Base-by-base conservation (phyloP, 2,888 invertebrate species). In the Standfussiana lucernea region DNA sequence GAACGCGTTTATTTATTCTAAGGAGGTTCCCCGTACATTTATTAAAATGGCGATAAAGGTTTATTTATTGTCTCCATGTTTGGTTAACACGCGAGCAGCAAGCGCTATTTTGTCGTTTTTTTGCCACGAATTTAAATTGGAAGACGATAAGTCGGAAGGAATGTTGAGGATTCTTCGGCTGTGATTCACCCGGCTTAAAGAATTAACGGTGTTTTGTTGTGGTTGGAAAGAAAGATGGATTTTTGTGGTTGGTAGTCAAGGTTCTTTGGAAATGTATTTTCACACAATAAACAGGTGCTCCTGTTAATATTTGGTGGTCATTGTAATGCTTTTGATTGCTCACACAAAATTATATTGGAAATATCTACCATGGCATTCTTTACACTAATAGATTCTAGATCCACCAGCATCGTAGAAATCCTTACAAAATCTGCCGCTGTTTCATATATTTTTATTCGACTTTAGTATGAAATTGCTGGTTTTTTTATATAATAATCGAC, bases 41-140 rank as follows among this genome's bases (percentile, higher is more conserved):
- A 95, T 95, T 96, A 95, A 95, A 95, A 95, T 95, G 92, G 96
- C 93, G 96, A 96, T 96, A 96, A 95, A 94, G 93, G 92, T 87
- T 93, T 95, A 96, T 96, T 96, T 96, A 96, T 96, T 94, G 95
- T 95, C 93, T 93, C 90, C 87, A 89, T 92, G 93, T 93, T 93
- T 88, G 91, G 91, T 90, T 91, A 92, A 91, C 96, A 96, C 96
- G 96, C 96, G 90, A 95, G 90, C 92, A 90, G 73, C 83, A 86
- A 87, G 84, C 88, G 86, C 83, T 78, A 73, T 85, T 85, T 83
- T 79, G 86, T 85, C 78, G 77, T 83, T 87, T 86, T 84, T 85
- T 85, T 85, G 86, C 88, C 77, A 82, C 88, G 80, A 88, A 80
- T 90, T 90, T 77, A 89, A 87, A 89, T 87, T 89, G 83, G 87